Base-by-base conservation (phyloP, 2,797 vertebrate species). In the Falco naumanni region DNA sequence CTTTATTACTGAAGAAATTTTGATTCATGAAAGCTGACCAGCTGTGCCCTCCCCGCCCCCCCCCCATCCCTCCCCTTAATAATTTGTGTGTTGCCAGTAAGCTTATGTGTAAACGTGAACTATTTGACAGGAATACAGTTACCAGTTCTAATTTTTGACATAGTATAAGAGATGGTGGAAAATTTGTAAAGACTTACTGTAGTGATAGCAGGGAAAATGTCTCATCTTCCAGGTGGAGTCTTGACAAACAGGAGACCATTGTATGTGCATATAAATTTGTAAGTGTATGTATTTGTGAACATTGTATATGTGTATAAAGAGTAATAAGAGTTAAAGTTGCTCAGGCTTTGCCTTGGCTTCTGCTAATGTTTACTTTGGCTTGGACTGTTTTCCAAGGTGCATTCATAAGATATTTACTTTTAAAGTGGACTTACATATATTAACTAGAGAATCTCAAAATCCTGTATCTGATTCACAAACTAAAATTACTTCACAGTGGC, bases 1-100 rank as follows among this genome's bases (percentile, higher is more conserved):
- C 77, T 90, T 87, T 94, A 94, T 93, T 91, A 84, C 22, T 22
- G 60, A 91, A 81, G 71, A 97, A 96, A 92, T 96, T 90, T 90
- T 94, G 89, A 78, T 88, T 65, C 20, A 22, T 96, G 89, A 84
- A 95, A 97, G 91, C 77, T 71, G 80, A 94, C 94, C 70, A 92
- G 64, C 34, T 79, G 63, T 89, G 25, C 22, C 41, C 13, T 13
- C 13, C 19, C 19, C 16, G 2, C 0, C 22, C 13, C 28, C 31
- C 34, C 25, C 12, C 26, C 1, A 0, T 84, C 50, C 47, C 61
- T 90, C 71, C 41, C 60, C 54, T 90, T 95, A 93, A 78, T 94
- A 47, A 72, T 80, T 75, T 79, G 17, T 79, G 65, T 89, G 94
- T 90, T 95, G 65, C 80, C 25, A 16, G 3, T 92, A 77, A 80